Percentiles rank a stretch among this genome's conserved stretches.
phyloP scores from a whole-genome alignment of 1,140 invertebrate species.

The Brachionus sp. region DNA sequence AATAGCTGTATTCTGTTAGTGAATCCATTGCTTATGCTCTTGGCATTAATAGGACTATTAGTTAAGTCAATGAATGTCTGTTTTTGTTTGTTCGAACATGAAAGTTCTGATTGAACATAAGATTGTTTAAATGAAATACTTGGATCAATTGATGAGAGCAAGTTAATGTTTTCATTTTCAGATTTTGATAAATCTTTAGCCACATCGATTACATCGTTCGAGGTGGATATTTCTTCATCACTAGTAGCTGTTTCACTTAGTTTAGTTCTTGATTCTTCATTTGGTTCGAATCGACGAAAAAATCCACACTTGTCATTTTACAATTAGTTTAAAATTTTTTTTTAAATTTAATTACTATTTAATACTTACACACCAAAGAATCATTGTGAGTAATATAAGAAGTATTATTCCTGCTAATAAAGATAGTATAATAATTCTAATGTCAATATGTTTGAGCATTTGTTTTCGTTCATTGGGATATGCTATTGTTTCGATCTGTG shows the following conservation, averaged over 20 bases:
- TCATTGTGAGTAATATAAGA: background rate
- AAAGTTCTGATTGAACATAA: background rate
- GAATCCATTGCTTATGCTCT: background rate
- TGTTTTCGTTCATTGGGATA: constrained; percentile 18
- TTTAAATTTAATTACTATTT: background rate
- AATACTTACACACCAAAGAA: constrained; percentile 43
- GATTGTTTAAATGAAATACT: background rate
- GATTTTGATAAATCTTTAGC: background rate
- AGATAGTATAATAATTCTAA: constrained; percentile 2
- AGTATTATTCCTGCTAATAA: constrained; percentile 2
- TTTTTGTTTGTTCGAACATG: background rate
- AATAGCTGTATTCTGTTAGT: background rate
- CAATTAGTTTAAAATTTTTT: background rate
- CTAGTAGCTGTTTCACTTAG: constrained; percentile 5
- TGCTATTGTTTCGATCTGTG: constrained; percentile 23
- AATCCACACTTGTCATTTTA: constrained; percentile 15
- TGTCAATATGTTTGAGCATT: constrained; percentile 5
- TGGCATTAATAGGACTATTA: background rate
- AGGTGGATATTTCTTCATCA: constrained; percentile 19
- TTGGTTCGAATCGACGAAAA: background rate
- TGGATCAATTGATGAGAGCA: background rate
- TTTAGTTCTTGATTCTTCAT: background rate
- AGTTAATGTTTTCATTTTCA: constrained; percentile 21
- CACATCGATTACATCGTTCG: constrained; percentile 7
- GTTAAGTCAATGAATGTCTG: background rate